Percentiles rank a stretch among this genome's conserved stretches.
Evolutionary conservation across 2,113 vertebrate species (phyloP).

Genomic region (Passerina amoena): DNA sequence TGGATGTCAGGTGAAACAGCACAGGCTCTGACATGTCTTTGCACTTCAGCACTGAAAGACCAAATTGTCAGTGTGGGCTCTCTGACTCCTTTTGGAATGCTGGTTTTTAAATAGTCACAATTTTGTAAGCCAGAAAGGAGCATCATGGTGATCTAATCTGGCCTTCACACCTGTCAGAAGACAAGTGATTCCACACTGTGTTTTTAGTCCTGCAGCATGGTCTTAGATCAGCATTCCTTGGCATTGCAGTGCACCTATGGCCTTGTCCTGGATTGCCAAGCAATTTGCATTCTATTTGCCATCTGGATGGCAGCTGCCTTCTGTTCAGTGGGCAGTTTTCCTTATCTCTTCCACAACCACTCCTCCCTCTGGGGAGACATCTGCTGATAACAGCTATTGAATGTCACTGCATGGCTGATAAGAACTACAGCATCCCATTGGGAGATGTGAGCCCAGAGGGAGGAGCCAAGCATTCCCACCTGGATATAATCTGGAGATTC

Average conservation of each 20-base stretch:
- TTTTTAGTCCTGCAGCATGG: not conserved
- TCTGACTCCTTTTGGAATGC: not conserved
- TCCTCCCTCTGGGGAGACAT: too few relatives aligned
- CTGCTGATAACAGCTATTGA: too few relatives aligned
- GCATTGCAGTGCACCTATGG: not conserved
- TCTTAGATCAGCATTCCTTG: not conserved
- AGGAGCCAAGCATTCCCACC: too few relatives aligned
- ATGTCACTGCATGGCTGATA: too few relatives aligned
- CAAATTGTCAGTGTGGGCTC: fast-evolving
- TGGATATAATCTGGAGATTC: too few relatives aligned
- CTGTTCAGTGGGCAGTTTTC: too few relatives aligned
- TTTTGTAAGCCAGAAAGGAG: not conserved
- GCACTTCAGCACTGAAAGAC: not conserved
- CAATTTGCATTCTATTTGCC: too few relatives aligned
- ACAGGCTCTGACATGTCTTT: not conserved
- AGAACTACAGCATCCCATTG: too few relatives aligned
- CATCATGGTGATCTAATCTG: not conserved
- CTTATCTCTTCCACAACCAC: too few relatives aligned
- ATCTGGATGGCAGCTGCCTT: too few relatives aligned
- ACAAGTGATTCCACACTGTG: not conserved
- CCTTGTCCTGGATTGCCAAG: too few relatives aligned
- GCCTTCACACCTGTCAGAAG: not conserved
- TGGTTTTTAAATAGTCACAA: not conserved
- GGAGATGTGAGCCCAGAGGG: too few relatives aligned
- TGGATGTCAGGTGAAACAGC: not conserved